These are phyloP conservation scores for Peribatodes rhomboidaria DNA, from an alignment of 2,888 invertebrate genomes.

Conservation along the genomic window DNA sequence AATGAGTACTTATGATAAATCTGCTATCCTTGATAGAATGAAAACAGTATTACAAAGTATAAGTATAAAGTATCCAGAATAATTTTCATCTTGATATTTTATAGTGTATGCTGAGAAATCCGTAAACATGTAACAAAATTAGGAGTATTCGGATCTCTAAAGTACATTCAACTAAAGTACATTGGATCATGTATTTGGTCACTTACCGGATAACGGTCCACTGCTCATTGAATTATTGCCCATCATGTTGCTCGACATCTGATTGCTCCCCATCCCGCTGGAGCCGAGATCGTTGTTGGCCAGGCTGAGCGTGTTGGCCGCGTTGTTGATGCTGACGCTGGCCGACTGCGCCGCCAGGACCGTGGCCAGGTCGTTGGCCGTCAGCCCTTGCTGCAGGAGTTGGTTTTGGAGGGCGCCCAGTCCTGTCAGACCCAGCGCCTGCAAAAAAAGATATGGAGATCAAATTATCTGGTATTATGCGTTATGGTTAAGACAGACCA, in stretches of 20 bases:
- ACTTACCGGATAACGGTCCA: constrained; percentile 74
- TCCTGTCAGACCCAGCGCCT: constrained; percentile 80
- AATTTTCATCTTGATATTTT: too few species aligned
- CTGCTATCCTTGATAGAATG: too few species aligned
- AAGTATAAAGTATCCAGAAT: too few species aligned
- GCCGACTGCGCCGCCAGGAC: constrained; percentile 72
- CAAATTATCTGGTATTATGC: too few species aligned
- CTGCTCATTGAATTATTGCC: constrained; percentile 68
- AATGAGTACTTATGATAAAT: too few species aligned
- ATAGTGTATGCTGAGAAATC: too few species aligned
- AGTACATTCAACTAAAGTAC: too few species aligned
- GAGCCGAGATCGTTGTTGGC: constrained; percentile 61
- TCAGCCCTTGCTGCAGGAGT: constrained; percentile 80
- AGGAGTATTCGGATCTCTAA: too few species aligned
- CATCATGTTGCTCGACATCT: constrained; percentile 61
- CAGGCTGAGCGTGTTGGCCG: constrained; percentile 60
- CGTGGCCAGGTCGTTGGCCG: constrained; percentile 77
- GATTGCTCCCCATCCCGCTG: constrained; percentile 59
- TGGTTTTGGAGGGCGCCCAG: constrained; percentile 82
- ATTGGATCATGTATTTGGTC: not conserved
- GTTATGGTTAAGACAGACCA: too few species aligned
- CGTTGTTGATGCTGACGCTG: constrained; percentile 67
- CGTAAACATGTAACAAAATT: too few species aligned
- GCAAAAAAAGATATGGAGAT: constrained; percentile 44
- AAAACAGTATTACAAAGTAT: too few species aligned